phyloP scores from a whole-genome alignment of 2,888 invertebrate genomes.

The Megastigmus dorsalis region DNA sequence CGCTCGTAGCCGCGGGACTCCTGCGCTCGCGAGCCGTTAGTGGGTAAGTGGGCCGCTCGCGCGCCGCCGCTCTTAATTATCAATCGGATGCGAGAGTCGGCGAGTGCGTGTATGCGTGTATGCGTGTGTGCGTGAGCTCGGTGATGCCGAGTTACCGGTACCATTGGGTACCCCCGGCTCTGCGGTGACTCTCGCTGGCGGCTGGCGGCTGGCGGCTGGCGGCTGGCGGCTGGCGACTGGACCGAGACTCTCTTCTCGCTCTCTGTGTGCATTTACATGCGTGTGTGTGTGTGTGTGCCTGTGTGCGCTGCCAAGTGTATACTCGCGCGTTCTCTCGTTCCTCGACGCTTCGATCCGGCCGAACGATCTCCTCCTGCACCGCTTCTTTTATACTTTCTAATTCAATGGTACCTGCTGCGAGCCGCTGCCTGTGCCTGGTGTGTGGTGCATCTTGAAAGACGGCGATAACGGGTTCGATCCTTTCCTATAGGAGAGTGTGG shows the following conservation, averaged over 20 bases:
- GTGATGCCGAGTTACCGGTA: slow-evolving; percentile 27
- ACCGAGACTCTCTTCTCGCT: too few species aligned
- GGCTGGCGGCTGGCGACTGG: too few species aligned
- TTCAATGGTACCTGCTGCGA: slow-evolving; percentile 36
- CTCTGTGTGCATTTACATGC: too few species aligned
- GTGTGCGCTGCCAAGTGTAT: too few species aligned
- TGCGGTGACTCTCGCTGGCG: slow-evolving; percentile 49
- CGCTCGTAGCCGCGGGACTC: not conserved
- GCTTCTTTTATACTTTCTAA: slow-evolving; percentile 49
- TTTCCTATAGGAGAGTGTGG: too few species aligned
- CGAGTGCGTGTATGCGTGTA: slow-evolving; percentile 49
- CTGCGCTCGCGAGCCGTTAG: slow-evolving; percentile 65
- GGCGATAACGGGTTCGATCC: too few species aligned
- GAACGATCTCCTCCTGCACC: too few species aligned
- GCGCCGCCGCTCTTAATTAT: slow-evolving; percentile 63
- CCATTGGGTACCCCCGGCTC: slow-evolving; percentile 32
- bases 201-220: too few species aligned
- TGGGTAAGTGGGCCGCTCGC: slow-evolving; percentile 71
- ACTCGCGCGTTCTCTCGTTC: slow-evolving; percentile 53
- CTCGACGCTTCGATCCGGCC: slow-evolving; percentile 31
- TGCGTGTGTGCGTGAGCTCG: slow-evolving; percentile 24
- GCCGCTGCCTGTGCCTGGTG: too few species aligned
- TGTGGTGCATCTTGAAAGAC: too few species aligned
- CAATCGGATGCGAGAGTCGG: slow-evolving; percentile 61
- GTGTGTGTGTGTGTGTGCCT: too few species aligned